Evolutionary conservation across 2,888 invertebrate genomes (phyloP), one percentile per base, ranked within the genome.

Genomic region (Hoplodrina blanda): DNA sequence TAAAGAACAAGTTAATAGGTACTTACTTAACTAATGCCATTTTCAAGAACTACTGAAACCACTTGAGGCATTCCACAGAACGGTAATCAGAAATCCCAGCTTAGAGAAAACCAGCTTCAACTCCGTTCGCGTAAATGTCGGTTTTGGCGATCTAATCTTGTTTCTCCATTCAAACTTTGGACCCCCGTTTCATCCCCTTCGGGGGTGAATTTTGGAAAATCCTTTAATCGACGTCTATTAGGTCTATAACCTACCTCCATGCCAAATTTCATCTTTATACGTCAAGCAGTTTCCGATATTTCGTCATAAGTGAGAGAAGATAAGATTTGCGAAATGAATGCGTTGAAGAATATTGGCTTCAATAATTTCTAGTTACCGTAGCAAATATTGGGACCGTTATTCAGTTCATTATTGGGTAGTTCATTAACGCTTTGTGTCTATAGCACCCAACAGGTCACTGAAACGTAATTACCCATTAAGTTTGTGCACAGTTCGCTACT

Each of bases 381-480:
- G n/a, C 33, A 20, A 59, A 56, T 78, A 78, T 72, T 52, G 37
- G 54, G 4, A 20, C 44, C 46, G 49, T 61, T 37, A 20, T 30
- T n/a, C 2, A 11, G 55, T 30, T 44, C 37, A 72, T 20, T 49
- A 57, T 56, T 52, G 17, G 33, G n/a, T 46, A 19, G 10, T 52
- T 19, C 13, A 57, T 17, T 68, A 56, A n/a, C 17, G 69, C 6
- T 41, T 37, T 44, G 41, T 55, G 76, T 62, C 54, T 33, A 33
- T 19, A 49, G n/a, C 19, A 46, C 4, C 53, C 41, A 68, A 62
- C 25, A 67, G 62, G 52, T 57, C 56, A 10, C 41, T 41, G 15
- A 62, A 61, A 49, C 17, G 41, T 79, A 66, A 69, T 66, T 73
- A 78, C 50, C 78, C 60, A 69, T 78, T 66, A 78, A 61, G 52